Evolutionary conservation across 2,797 vertebrate genomes (phyloP), one percentile per base, ranked within the genome.

Genomic region (Sebastes trivittatus): DNA sequence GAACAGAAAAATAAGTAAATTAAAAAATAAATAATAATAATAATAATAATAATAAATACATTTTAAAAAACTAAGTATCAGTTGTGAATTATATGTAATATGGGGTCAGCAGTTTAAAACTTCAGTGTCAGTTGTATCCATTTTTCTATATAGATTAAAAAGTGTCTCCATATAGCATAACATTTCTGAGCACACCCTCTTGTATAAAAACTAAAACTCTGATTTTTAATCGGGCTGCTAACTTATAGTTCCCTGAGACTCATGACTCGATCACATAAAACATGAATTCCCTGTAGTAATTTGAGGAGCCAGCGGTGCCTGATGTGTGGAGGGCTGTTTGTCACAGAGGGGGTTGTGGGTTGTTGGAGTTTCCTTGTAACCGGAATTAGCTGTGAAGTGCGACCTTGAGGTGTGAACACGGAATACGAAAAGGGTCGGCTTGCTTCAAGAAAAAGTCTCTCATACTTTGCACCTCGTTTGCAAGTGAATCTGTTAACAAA

Each of bases 381-480:
- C 96, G 95, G 96, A 96, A 96, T 96, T 96, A 95, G 92, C 95
- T 94, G 95, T 92, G 94, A 96, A 96, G 96, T 96, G 96, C 90
- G 95, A 96, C 94, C 92, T 93, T 91, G 89, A 94, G 95, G 96
- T 96, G 96, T 95, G 93, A 95, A 90, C 82, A 59, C 76, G 72
- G 94, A 95, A 95, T 94, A 93, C 86, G 74, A 92, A 49, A 94
- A 95, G 94, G 89, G 77, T 76, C 91, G 85, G 91, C 92, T 92
- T 92, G 82, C 85, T 85, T 90, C 77, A 85, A 90, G 87, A 84
- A 88, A 89, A 90, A 82, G 84, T 88, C 93, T 93, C 93, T 91
- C 89, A 85, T 94, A 93, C 95, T 97, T 97, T 96, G 92, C 96
- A 96, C 95, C 96, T 97, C 95, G 95, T 96, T 97, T 96, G 94